phyloP scores from a whole-genome alignment of 1,140 invertebrate species.

The Trichonephila clavata region DNA sequence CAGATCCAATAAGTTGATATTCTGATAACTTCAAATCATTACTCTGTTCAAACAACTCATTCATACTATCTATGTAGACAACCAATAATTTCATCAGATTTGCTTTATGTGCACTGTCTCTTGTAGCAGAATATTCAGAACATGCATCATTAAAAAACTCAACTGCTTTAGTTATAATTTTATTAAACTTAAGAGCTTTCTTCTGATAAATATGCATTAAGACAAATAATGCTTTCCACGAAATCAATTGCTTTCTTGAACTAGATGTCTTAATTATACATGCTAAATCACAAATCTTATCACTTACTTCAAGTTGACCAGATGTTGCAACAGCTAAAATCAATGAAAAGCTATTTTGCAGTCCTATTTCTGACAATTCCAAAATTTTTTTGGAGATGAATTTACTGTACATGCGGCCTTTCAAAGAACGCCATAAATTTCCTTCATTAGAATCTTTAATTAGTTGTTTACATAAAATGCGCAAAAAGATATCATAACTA shows the following conservation, averaged over 20 bases:
- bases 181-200: neutral
- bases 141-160: constrained; percentile 45
- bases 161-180: neutral
- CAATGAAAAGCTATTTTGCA: constrained; percentile 57
- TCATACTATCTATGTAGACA: constrained; percentile 63
- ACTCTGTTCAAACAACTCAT: constrained; percentile 45
- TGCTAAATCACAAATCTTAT: neutral
- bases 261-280: constrained; percentile 18
- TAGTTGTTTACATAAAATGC: constrained; percentile 39
- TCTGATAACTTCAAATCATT: constrained; percentile 24
- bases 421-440: constrained; percentile 62
- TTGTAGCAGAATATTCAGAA: neutral
- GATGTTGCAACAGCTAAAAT: neutral
- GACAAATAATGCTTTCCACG: constrained; percentile 67
- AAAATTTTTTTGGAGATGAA: constrained; percentile 49
- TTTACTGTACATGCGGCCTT: constrained; percentile 61
- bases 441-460: neutral
- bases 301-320: constrained; percentile 36
- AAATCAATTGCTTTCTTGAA: constrained; percentile 33
- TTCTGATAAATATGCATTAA: constrained; percentile 52
- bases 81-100: constrained; percentile 65
- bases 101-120: constrained; percentile 52
- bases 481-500: constrained; percentile 56
- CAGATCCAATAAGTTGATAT: constrained; percentile 41
- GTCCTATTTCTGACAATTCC: constrained; percentile 51